phyloP scores from a whole-genome alignment of 23 tunicate species.

The Styela plicata region DNA sequence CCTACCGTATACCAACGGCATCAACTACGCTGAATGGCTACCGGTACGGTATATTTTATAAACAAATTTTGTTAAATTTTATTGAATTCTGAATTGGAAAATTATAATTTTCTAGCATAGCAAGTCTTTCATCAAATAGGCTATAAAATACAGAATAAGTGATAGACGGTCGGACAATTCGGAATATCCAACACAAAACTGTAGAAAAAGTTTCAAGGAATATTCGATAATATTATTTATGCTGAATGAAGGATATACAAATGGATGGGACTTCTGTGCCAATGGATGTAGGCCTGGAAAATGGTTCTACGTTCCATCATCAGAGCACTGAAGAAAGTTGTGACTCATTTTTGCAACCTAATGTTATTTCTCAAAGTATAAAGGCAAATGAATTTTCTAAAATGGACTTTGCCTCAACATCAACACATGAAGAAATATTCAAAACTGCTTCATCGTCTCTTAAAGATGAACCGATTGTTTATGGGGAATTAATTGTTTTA shows the following conservation, averaged over 20 bases:
- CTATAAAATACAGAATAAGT: too few species aligned
- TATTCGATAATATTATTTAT: too few species aligned
- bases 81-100: too few species aligned
- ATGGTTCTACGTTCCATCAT: neutral
- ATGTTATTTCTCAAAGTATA: neutral
- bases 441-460: neutral
- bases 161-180: too few species aligned
- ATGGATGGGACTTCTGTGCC: neutral
- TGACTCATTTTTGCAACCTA: neutral
- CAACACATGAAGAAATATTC: neutral
- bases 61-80: too few species aligned
- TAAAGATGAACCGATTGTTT: constrained; percentile 22
- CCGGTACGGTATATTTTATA: too few species aligned
- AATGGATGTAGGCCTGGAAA: neutral
- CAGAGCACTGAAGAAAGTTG: neutral
- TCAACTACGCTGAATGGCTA: too few species aligned
- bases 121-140: too few species aligned
- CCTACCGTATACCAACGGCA: too few species aligned
- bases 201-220: too few species aligned
- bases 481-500: constrained; percentile 56
- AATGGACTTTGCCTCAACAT: neutral
- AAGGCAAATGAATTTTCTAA: neutral
- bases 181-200: too few species aligned
- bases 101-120: too few species aligned
- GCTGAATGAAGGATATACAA: neutral